Conservation (phyloP, 2,113 vertebrate genomes). For the Tragelaphus buxtoni region DNA sequence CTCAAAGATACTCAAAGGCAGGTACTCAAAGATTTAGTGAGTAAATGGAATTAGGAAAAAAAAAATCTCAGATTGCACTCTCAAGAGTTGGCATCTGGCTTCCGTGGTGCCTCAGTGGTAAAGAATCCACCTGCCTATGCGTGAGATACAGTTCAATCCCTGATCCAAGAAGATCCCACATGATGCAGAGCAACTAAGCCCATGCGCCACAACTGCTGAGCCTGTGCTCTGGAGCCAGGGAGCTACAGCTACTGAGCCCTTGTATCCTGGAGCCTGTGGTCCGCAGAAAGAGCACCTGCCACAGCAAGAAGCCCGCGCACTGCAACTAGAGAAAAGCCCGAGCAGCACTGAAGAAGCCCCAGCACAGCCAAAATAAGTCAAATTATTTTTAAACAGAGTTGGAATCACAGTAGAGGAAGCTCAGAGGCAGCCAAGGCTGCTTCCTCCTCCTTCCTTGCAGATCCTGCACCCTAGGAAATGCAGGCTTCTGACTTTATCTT, state of each 20-base stretch:
- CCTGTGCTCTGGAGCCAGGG: background rate
- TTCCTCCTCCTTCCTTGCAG: background rate
- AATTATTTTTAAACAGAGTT: background rate
- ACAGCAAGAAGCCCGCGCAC: background rate
- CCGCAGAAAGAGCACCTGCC: background rate
- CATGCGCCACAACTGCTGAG: rapidly evolving
- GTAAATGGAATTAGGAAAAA: background rate
- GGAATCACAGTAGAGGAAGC: background rate
- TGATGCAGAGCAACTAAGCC: background rate
- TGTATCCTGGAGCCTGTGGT: background rate
- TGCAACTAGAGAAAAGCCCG: background rate
- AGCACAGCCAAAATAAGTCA: background rate
- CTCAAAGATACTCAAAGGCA: background rate
- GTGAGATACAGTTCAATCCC: background rate
- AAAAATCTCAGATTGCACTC: background rate
- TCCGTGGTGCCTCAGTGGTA: background rate
- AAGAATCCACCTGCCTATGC: background rate
- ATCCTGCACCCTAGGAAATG: background rate
- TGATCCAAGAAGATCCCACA: background rate
- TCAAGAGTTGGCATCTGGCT: background rate
- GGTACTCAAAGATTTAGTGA: background rate
- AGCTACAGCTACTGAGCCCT: background rate
- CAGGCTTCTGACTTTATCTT: background rate
- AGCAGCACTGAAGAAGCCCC: background rate
- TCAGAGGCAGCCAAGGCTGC: background rate